Conservation (phyloP, 2,113 vertebrate genomes). For the Empidonax traillii region DNA sequence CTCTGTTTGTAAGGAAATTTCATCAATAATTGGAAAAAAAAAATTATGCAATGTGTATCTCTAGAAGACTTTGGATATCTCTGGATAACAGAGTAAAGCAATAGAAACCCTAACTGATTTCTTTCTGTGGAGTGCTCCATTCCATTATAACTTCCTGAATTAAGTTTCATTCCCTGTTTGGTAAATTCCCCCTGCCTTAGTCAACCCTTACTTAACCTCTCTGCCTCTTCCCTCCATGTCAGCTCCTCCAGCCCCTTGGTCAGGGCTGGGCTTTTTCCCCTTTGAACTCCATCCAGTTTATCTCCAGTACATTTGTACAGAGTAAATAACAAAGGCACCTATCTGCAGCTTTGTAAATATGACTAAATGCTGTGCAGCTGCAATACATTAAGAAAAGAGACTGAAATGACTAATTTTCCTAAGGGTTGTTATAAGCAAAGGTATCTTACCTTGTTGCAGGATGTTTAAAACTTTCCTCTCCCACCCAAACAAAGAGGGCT, state of each 20-base stretch:
- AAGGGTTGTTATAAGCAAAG: not conserved
- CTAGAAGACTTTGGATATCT: not conserved
- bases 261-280: fast-evolving
- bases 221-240: not conserved
- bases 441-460: not conserved
- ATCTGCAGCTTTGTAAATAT: not conserved
- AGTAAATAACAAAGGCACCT: not conserved
- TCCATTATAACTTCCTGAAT: not conserved
- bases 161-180: not conserved
- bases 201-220: not conserved
- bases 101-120: not conserved
- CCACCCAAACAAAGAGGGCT: not conserved
- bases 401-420: not conserved
- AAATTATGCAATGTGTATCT: not conserved
- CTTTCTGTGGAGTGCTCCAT: not conserved
- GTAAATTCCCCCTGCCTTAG: not conserved
- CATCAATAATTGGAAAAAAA: not conserved
- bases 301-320: not conserved
- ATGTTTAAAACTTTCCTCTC: not conserved
- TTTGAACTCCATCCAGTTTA: not conserved
- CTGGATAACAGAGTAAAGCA: not conserved
- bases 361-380: not conserved
- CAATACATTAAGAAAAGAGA: not conserved
- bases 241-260: not conserved
- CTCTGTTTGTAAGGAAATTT: not conserved